Conservation (phyloP, 2,113 vertebrate species). For the Turnix velox region DNA sequence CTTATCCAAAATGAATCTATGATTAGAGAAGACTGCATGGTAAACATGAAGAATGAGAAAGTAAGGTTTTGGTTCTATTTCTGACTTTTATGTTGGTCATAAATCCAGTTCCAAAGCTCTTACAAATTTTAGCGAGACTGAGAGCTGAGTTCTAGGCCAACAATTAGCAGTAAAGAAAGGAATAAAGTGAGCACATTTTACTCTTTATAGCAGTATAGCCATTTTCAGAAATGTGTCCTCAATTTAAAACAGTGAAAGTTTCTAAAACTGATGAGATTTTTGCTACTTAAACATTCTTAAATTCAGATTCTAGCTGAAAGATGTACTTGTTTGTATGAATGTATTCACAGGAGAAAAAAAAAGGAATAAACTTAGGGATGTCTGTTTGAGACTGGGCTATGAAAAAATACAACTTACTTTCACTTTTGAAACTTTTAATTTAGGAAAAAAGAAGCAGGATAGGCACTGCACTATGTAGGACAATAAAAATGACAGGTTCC, state of each 20-base stretch:
- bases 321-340: background rate
- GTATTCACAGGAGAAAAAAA: background rate
- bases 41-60: background rate
- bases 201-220: background rate
- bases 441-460: background rate
- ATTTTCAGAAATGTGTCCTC: background rate
- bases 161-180: background rate
- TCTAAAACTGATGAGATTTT: background rate
- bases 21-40: background rate
- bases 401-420: background rate
- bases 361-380: background rate
- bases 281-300: background rate
- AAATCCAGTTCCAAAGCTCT: background rate
- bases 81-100: background rate
- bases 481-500: conserved; percentile 21
- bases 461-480: background rate
- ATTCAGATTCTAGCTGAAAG: background rate
- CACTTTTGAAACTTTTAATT: background rate
- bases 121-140: background rate
- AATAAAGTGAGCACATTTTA: background rate
- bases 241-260: background rate
- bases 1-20: background rate
- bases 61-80: background rate
- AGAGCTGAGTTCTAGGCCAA: background rate
- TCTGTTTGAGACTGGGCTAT: background rate